These are phyloP conservation scores for Morus bassanus DNA, from an alignment of 2,797 vertebrate species.

Conservation along the genomic window DNA sequence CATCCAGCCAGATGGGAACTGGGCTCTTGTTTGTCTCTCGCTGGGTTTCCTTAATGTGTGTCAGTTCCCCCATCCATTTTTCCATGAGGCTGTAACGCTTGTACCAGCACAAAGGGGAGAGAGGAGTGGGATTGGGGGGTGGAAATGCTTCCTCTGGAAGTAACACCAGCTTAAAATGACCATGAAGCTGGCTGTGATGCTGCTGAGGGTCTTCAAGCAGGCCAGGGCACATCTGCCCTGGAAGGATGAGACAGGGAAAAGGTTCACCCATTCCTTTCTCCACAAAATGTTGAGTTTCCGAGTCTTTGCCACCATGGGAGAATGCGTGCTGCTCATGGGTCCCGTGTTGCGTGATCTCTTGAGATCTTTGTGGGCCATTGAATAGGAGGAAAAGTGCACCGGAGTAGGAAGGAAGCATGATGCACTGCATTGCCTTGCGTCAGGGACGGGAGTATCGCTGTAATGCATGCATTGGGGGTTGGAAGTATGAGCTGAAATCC, in stretches of 20 bases:
- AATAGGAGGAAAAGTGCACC: conserved; percentile 8
- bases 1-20: neutral
- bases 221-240: neutral
- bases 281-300: neutral
- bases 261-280: neutral
- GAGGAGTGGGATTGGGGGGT: neutral
- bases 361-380: neutral
- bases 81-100: neutral
- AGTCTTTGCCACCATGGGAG: neutral
- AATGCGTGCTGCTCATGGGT: accelerated
- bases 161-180: neutral
- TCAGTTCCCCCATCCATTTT: neutral
- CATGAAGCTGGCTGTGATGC: neutral
- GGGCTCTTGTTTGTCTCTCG: neutral
- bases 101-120: neutral
- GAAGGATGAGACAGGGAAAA: neutral
- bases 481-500: neutral
- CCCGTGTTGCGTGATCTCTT: neutral
- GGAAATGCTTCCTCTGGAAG: neutral
- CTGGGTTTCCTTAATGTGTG: neutral
- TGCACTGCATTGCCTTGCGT: neutral
- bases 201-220: neutral
- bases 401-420: conserved; percentile 12
- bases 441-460: neutral
- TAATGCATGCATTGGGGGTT: accelerated